Evolutionary conservation across 2,888 invertebrate species (phyloP).

Genomic region (Spisula solida): DNA sequence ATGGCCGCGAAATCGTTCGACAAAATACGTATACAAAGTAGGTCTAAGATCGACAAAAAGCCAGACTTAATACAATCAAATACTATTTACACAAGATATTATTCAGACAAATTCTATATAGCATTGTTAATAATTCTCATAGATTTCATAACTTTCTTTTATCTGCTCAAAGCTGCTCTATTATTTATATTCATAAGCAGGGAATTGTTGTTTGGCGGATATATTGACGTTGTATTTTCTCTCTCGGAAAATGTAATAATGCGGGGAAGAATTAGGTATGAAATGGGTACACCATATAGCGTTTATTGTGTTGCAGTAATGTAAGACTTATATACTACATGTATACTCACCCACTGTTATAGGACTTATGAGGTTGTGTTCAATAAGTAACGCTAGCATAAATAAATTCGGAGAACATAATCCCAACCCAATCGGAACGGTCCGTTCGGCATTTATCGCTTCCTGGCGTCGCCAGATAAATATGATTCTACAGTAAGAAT

Average conservation of each 20-base stretch:
- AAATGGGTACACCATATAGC: background rate
- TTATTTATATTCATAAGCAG: slow-evolving; percentile 12
- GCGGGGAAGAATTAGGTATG: background rate
- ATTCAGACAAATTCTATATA: background rate
- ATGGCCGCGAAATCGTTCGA: no score
- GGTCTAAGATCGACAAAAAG: no score
- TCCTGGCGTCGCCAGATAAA: no score
- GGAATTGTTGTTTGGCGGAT: background rate
- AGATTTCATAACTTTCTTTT: background rate
- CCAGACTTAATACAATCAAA: background rate
- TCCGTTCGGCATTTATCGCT: no score
- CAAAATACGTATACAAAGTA: no score
- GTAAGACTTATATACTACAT: background rate
- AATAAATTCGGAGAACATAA: no score
- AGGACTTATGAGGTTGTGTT: no score
- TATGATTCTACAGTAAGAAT: no score
- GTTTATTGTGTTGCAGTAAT: background rate
- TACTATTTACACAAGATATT: background rate
- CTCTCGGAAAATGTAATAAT: background rate
- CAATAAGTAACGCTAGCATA: no score
- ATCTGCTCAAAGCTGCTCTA: background rate
- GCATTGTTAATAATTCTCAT: background rate
- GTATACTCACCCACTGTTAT: background rate
- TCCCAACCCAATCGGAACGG: no score
- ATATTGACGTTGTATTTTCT: background rate